Conservation (phyloP, 2,113 vertebrate species). For the Lipotes vexillifer region DNA sequence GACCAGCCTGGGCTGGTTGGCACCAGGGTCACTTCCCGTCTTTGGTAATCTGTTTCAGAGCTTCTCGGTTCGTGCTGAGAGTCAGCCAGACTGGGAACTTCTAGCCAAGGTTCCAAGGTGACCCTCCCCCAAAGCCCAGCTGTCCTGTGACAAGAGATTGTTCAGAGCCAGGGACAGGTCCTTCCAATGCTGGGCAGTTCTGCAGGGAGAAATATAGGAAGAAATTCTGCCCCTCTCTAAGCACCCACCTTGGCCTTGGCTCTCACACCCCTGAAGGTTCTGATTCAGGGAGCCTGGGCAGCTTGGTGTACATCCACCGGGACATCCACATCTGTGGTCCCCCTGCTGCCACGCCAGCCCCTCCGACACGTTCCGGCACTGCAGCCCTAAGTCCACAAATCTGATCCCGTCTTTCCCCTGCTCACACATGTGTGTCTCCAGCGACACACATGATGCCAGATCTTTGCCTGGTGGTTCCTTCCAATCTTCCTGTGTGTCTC, state of each 20-base stretch:
- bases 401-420: background rate
- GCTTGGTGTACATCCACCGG: rapidly evolving
- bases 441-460: rapidly evolving
- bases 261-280: background rate
- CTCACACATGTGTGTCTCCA: background rate
- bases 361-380: rapidly evolving
- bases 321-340: rapidly evolving
- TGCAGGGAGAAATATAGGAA: background rate
- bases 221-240: background rate
- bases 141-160: background rate
- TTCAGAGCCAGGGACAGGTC: background rate
- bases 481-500: background rate
- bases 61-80: background rate
- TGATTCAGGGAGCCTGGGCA: background rate
- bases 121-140: background rate
- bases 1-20: rapidly evolving
- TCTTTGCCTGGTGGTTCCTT: background rate
- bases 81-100: background rate
- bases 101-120: background rate
- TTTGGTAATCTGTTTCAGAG: background rate
- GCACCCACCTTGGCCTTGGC: background rate
- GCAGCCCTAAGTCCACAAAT: background rate
- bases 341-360: background rate
- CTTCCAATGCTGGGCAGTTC: background rate
- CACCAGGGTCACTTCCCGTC: background rate